Evolutionary conservation across 1,140 invertebrate species (phyloP).

Genomic region (Listronotus bonariensis): DNA sequence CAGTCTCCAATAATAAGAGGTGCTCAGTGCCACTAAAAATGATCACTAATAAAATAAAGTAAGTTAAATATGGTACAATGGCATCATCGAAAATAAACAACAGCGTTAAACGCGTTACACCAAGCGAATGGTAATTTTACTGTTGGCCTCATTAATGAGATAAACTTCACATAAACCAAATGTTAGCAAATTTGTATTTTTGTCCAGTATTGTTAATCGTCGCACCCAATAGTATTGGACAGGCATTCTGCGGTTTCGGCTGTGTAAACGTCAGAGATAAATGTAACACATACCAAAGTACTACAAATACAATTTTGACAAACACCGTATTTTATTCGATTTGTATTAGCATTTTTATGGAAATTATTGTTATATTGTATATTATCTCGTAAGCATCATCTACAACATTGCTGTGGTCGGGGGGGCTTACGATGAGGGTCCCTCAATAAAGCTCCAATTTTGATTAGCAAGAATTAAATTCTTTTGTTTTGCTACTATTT

Average conservation of each 20-base stretch:
- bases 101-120: neutral
- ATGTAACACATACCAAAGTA: conserved; percentile 26
- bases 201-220: conserved; percentile 15
- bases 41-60: no score
- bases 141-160: neutral
- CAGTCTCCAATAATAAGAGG: no score
- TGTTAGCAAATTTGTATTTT: conserved; percentile 2
- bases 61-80: neutral
- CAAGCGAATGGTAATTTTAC: neutral
- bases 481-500: no score
- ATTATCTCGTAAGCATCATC: conserved; percentile 20
- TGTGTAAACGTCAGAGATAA: conserved; percentile 4
- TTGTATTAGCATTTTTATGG: conserved; percentile 6
- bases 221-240: conserved; percentile 31
- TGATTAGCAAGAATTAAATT: no score
- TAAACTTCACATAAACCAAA: neutral
- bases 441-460: no score
- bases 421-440: no score
- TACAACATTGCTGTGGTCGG: conserved; percentile 19
- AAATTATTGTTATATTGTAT: conserved; percentile 15
- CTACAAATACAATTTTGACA: conserved; percentile 33
- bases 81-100: no score
- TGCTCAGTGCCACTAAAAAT: no score
- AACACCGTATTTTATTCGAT: conserved; percentile 43
- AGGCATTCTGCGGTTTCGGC: conserved; percentile 6